A percentile compares a stretch with the other conserved stretches of the same genome.
Conservation (phyloP, 2,888 invertebrate species). For the Myathropa florea region DNA sequence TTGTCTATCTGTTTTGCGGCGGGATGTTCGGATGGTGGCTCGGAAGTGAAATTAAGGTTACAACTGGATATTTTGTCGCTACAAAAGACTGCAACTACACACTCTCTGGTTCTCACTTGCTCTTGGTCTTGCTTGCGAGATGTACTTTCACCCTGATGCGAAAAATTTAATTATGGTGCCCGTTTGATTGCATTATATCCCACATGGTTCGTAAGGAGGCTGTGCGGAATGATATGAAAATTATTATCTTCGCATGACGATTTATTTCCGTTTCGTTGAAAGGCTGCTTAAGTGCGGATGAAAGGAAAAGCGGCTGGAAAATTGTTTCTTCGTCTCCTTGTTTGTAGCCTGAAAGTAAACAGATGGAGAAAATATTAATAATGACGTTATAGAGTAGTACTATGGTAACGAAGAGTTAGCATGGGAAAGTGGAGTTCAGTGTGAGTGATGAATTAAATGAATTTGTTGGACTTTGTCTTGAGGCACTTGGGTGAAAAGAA, state of each 20-base stretch:
- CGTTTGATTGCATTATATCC: conserved; percentile 61
- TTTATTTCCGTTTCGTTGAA: conserved; percentile 68
- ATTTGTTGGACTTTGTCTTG: conserved; percentile 15
- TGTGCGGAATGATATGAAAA: conserved; percentile 60
- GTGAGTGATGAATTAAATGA: conserved; percentile 25
- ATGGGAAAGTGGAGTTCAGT: conserved; percentile 51
- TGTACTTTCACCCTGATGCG: conserved; percentile 62
- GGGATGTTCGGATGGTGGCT: neutral
- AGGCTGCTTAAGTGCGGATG: conserved; percentile 53
- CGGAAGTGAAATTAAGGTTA: conserved; percentile 57
- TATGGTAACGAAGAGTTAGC: conserved; percentile 54
- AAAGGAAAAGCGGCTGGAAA: conserved; percentile 42
- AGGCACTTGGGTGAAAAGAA: neutral
- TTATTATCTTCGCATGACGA: conserved; percentile 69
- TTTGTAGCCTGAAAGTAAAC: conserved; percentile 59
- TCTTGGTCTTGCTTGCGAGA: conserved; percentile 14
- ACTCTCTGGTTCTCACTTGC: neutral
- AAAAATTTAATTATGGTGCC: conserved; percentile 61
- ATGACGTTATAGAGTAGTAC: conserved; percentile 43
- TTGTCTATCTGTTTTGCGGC: neutral
- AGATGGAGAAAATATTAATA: conserved; percentile 65
- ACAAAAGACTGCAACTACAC: conserved; percentile 3
- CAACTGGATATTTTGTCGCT: conserved; percentile 49
- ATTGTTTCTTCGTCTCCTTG: conserved; percentile 9
- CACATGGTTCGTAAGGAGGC: conserved; percentile 54